A percentile compares a stretch with the other conserved stretches of the same genome.
Evolutionary conservation across 1,140 invertebrate species (phyloP).

Genomic region (Nomia melanderi): DNA sequence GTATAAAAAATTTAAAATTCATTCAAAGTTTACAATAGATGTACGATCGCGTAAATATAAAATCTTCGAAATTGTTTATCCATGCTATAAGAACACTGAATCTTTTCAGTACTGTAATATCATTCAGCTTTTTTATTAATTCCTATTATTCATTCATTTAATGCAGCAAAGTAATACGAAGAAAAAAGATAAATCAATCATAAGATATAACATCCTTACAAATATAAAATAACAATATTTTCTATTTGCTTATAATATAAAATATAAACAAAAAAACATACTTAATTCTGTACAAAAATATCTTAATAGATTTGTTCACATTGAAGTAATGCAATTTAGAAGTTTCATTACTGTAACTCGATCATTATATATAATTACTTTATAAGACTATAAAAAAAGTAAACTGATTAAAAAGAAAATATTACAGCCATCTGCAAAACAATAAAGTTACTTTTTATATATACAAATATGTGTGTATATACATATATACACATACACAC

Average conservation of each 20-base stretch:
- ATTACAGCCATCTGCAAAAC: conserved; percentile 9
- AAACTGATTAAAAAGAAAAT: neutral
- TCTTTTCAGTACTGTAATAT: neutral
- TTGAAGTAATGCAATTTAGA: conserved; percentile 26
- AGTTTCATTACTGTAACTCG: neutral
- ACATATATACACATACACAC: too few relatives aligned
- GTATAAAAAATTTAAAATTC: conserved; percentile 18
- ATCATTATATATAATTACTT: conserved; percentile 3
- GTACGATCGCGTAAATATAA: neutral
- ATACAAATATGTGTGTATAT: conserved; percentile 14
- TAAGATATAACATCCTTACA: neutral
- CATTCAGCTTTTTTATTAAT: neutral
- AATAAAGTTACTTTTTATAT: neutral
- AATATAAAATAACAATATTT: conserved; percentile 17
- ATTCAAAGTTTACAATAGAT: neutral
- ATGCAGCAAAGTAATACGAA: neutral
- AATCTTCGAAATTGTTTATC: neutral
- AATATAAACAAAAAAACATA: conserved; percentile 22
- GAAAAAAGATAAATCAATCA: neutral
- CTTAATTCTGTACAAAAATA: conserved; percentile 19
- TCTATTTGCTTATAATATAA: neutral
- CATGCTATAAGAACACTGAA: neutral
- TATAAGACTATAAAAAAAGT: conserved; percentile 6
- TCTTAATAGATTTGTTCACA: conserved; percentile 25
- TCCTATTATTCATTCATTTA: neutral